Evolutionary conservation across 2,888 invertebrate species (phyloP).

Genomic region (Autographa gamma): DNA sequence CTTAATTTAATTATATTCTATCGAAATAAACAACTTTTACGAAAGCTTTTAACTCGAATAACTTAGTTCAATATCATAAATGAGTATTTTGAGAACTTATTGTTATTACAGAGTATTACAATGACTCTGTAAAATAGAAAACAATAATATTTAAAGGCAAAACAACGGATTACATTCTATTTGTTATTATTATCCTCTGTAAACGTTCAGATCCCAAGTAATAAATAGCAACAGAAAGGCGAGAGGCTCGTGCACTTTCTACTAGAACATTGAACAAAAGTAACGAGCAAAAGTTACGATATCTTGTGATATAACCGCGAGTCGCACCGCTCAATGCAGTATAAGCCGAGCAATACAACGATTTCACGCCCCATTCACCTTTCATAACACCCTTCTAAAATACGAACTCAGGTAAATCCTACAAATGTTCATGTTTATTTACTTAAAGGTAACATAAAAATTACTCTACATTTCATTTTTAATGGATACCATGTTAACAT

Average conservation of each 20-base stretch:
- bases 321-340: slow-evolving; percentile 64
- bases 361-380: slow-evolving; percentile 75
- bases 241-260: slow-evolving; percentile 83
- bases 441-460: not conserved
- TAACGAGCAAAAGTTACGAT: slow-evolving; percentile 84
- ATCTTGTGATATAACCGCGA: slow-evolving; percentile 81
- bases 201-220: slow-evolving; percentile 55
- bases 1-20: not conserved
- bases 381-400: slow-evolving; percentile 73
- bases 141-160: not conserved
- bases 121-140: not conserved
- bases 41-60: not conserved
- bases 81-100: not conserved
- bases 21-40: not conserved
- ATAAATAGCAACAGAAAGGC: slow-evolving; percentile 82
- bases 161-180: not conserved
- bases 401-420: slow-evolving; percentile 29
- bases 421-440: not conserved
- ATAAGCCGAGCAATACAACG: slow-evolving; percentile 60
- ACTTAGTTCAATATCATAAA: not conserved
- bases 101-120: not conserved
- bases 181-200: slow-evolving; percentile 25
- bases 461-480: not conserved
- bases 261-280: slow-evolving; percentile 78
- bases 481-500: not conserved